Evolutionary conservation across 2,113 vertebrate species (phyloP).

Genomic region (Raja brachyura): DNA sequence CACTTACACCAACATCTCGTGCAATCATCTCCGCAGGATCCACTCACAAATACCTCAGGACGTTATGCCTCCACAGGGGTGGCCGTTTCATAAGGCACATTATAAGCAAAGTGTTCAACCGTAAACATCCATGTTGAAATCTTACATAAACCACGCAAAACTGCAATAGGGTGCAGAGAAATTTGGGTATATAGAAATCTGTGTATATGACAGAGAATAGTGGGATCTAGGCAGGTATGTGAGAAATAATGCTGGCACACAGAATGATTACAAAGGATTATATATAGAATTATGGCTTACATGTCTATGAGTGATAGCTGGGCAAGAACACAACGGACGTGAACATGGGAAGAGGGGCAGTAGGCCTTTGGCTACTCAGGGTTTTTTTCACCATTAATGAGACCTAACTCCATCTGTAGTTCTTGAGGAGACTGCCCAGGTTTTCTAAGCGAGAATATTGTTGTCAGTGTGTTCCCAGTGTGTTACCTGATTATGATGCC

Average conservation of each 20-base stretch:
- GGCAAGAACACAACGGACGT: not conserved
- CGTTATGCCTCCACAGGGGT: not conserved
- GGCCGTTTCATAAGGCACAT: not conserved
- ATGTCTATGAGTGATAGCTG: not conserved
- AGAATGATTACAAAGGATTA: not conserved
- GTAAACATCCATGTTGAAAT: constrained; percentile 2
- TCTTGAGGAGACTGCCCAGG: not conserved
- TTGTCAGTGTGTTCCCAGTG: no score
- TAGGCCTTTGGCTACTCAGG: no score
- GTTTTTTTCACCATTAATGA: no score
- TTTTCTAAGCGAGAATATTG: not conserved
- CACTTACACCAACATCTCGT: constrained; percentile 20
- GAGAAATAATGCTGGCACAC: not conserved
- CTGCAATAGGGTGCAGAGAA: not conserved
- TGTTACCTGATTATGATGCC: not conserved
- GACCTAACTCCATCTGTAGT: not conserved
- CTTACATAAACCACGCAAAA: not conserved
- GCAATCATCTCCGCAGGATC: constrained; percentile 28
- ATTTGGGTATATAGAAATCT: not conserved
- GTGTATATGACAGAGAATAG: not conserved
- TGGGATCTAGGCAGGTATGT: not conserved
- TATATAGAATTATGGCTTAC: not conserved
- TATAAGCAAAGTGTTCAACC: not conserved
- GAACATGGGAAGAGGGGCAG: no score
- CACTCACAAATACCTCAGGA: constrained; percentile 14